Percentiles rank a stretch among this genome's conserved stretches.
Conservation (phyloP, 2,797 vertebrate species). For the Paramormyrops hopkinsi region DNA sequence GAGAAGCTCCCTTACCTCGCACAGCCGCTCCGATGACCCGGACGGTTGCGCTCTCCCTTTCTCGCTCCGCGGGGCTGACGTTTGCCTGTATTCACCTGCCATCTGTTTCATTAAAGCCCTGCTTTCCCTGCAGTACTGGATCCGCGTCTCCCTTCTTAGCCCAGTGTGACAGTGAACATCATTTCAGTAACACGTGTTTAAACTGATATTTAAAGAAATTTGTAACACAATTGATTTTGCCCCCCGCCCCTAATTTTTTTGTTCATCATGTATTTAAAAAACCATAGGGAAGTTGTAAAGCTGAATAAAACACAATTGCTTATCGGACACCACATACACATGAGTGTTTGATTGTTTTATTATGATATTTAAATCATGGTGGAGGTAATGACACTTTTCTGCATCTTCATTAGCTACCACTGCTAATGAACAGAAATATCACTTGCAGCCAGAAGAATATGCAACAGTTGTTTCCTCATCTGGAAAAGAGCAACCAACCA, state of each 20-base stretch:
- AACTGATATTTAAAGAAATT: neutral
- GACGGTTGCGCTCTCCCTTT: too few relatives aligned
- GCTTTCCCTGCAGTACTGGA: too few relatives aligned
- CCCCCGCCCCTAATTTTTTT: neutral
- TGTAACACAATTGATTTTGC: neutral
- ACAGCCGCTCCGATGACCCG: too few relatives aligned
- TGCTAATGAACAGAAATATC: neutral
- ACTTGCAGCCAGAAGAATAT: neutral
- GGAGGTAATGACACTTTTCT: neutral
- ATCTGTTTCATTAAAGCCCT: too few relatives aligned
- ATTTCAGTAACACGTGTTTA: neutral
- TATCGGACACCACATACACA: neutral
- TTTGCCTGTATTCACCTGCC: too few relatives aligned
- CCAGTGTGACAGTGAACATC: neutral
- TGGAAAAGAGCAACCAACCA: neutral
- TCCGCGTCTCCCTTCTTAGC: too few relatives aligned
- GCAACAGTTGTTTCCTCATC: neutral
- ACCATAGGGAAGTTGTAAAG: neutral
- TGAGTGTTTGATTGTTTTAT: neutral
- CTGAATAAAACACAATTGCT: neutral
- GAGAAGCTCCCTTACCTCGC: too few relatives aligned
- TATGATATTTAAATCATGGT: neutral
- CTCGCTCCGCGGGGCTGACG: too few relatives aligned
- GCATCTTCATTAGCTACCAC: neutral
- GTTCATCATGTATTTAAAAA: neutral